Conservation (phyloP, 2,797 vertebrate species). For the Heteromormyrus szaboi region DNA sequence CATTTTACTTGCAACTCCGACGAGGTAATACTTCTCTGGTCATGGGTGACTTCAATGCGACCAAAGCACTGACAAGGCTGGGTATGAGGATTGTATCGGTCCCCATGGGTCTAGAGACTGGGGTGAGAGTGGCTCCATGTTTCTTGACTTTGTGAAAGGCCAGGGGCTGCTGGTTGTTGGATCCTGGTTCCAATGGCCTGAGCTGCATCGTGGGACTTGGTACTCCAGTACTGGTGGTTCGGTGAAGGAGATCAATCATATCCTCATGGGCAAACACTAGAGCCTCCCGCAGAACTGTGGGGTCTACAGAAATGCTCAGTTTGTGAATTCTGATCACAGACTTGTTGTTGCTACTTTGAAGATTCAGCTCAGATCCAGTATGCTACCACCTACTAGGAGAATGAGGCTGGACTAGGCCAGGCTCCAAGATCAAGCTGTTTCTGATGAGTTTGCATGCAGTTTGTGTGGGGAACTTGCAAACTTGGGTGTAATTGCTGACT, state of each 20-base stretch:
- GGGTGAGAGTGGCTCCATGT: background rate
- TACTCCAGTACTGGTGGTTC: background rate
- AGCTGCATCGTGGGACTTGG: background rate
- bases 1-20: background rate
- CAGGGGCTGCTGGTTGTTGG: background rate
- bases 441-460: too few species aligned
- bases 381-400: too few species aligned
- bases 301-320: too few species aligned
- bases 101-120: background rate
- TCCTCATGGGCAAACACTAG: too few species aligned
- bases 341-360: background rate
- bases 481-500: too few species aligned
- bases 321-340: background rate
- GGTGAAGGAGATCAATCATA: too few species aligned
- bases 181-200: background rate
- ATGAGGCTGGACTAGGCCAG: too few species aligned
- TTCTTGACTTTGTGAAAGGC: background rate
- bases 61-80: background rate
- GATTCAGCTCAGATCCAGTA: background rate
- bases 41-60: background rate
- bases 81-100: background rate
- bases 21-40: background rate
- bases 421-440: too few species aligned
- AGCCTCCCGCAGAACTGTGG: too few species aligned
- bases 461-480: too few species aligned